A percentile compares a stretch with the other conserved stretches of the same genome.
Conservation (phyloP, 2,888 invertebrate species). For the Sarcophaga caerulescens region DNA sequence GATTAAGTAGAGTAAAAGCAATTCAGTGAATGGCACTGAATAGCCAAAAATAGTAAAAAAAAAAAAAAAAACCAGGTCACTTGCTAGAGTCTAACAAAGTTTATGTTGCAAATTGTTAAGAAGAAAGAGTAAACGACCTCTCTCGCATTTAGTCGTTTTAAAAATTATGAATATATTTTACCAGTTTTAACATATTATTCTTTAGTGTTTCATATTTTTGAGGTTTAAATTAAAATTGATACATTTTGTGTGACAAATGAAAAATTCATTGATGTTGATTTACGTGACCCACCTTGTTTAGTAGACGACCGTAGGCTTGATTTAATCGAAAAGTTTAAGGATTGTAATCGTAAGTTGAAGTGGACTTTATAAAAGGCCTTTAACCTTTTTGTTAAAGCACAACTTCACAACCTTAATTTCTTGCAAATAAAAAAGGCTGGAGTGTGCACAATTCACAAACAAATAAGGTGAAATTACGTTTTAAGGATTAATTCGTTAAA, state of each 20-base stretch:
- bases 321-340: slow-evolving; percentile 5
- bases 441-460: slow-evolving; percentile 46
- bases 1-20: background rate
- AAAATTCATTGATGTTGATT: background rate
- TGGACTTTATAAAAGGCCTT: slow-evolving; percentile 18
- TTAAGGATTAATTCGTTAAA: background rate
- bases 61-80: slow-evolving; percentile 52
- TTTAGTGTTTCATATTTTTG: background rate
- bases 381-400: slow-evolving; percentile 36
- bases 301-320: slow-evolving; percentile 48
- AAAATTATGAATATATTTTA: slow-evolving; percentile 34
- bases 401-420: slow-evolving; percentile 60
- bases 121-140: slow-evolving; percentile 51
- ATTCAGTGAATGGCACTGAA: slow-evolving; percentile 35
- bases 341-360: slow-evolving; percentile 55
- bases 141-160: slow-evolving; percentile 27
- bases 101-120: background rate
- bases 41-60: background rate
- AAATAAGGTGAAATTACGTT: background rate
- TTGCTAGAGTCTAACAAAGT: slow-evolving; percentile 23
- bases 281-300: slow-evolving; percentile 61
- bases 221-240: too few species aligned
- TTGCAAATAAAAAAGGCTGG: slow-evolving; percentile 51
- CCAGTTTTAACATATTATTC: background rate
- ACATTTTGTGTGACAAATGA: background rate